A percentile compares a stretch with the other conserved stretches of the same genome.
phyloP scores from a whole-genome alignment of 1,140 invertebrate genomes.

The Lasioglossum baleicum region DNA sequence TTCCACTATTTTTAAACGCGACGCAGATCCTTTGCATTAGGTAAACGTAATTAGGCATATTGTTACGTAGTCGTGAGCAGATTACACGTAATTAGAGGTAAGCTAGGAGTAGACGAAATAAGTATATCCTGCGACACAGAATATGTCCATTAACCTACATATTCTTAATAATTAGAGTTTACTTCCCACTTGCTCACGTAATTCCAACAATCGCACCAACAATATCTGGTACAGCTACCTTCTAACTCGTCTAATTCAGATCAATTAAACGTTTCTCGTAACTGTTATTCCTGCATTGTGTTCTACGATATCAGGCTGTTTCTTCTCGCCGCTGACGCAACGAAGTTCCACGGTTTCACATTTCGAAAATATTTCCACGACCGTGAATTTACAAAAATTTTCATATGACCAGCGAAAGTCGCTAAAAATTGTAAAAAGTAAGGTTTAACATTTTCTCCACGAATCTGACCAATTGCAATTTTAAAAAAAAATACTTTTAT shows the following conservation, averaged over 20 bases:
- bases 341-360: too few relatives aligned
- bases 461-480: too few relatives aligned
- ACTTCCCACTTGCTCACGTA: not conserved
- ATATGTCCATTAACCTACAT: not conserved
- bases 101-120: not conserved
- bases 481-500: too few relatives aligned
- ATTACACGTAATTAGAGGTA: not conserved
- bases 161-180: not conserved
- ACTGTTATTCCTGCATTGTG: not conserved
- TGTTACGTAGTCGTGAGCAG: too few relatives aligned
- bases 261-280: constrained; percentile 3
- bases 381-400: too few relatives aligned
- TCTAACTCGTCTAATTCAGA: not conserved
- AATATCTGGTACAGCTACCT: not conserved
- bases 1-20: not conserved
- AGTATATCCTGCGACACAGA: not conserved
- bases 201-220: not conserved
- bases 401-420: too few relatives aligned
- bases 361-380: too few relatives aligned
- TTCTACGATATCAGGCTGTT: too few relatives aligned
- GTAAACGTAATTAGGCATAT: too few relatives aligned
- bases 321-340: not conserved
- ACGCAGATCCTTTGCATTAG: not conserved
- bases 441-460: too few relatives aligned
- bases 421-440: too few relatives aligned